A percentile compares a stretch with the other conserved stretches of the same genome.
Conservation (phyloP, 2,888 invertebrate species). For the Leptopilina syphax region DNA sequence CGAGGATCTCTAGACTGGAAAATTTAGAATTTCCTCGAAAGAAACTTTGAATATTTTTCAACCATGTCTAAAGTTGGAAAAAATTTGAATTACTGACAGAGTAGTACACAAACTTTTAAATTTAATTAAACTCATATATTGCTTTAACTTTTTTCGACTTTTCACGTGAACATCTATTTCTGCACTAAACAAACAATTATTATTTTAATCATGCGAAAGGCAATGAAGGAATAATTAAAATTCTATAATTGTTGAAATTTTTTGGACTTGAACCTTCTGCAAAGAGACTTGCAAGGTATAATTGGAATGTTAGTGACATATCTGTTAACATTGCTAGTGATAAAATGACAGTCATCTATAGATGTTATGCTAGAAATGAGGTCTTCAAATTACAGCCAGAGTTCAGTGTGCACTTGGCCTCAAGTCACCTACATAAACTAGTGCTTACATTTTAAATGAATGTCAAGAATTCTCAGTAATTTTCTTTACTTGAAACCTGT, state of each 20-base stretch:
- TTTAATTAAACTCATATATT: constrained; percentile 1
- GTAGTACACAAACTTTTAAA: constrained; percentile 7
- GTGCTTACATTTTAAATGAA: constrained; percentile 3
- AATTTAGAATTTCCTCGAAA: constrained; percentile 5
- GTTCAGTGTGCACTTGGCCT: constrained; percentile 11
- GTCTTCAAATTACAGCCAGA: background rate
- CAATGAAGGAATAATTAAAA: too few species aligned
- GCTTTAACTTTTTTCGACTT: too few species aligned
- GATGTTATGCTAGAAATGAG: too few species aligned
- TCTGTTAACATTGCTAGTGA: too few species aligned
- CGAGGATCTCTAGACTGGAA: constrained; percentile 9
- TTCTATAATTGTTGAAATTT: too few species aligned
- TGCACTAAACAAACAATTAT: too few species aligned
- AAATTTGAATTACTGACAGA: constrained; percentile 2
- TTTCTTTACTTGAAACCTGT: background rate
- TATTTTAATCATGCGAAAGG: background rate
- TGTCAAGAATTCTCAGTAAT: constrained; percentile 6
- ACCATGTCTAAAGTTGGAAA: constrained; percentile 9
- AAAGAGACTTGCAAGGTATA: too few species aligned
- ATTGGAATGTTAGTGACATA: too few species aligned
- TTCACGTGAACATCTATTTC: too few species aligned
- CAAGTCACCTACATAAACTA: constrained; percentile 1
- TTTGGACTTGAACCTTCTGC: too few species aligned
- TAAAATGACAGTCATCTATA: too few species aligned
- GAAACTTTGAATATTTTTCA: constrained; percentile 14